phyloP scores from a whole-genome alignment of 2,797 vertebrate species.

The Pseudochirops cupreus region DNA sequence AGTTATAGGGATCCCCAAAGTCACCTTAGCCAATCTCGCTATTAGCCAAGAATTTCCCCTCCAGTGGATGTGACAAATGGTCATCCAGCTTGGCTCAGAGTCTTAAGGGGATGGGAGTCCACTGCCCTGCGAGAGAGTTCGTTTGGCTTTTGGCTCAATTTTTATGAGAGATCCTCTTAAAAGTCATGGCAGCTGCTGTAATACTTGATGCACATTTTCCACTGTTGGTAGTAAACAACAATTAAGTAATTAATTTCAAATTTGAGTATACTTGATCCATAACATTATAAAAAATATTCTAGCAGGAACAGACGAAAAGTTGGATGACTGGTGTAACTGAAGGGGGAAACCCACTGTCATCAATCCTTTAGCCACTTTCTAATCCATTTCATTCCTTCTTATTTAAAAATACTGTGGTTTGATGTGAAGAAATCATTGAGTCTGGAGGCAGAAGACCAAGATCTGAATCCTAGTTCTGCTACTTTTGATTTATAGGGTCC shows the following conservation, averaged over 20 bases:
- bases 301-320: neutral
- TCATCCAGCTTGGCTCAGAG: neutral
- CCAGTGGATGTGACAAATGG: neutral
- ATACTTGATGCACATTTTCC: neutral
- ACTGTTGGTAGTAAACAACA: neutral
- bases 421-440: neutral
- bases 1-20: neutral
- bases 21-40: neutral
- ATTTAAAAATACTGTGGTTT: neutral
- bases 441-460: neutral
- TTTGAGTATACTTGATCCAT: neutral
- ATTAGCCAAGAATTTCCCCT: neutral
- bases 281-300: neutral
- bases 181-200: neutral
- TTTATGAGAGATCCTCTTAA: neutral
- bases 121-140: too few relatives aligned
- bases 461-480: neutral
- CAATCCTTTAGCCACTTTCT: neutral
- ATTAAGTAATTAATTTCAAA: neutral
- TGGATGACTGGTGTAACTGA: neutral
- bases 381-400: neutral
- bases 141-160: neutral
- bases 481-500: neutral
- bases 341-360: neutral
- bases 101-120: too few relatives aligned